Conservation (phyloP, 53 echinoderm and acorn worm species). For the Crossaster papposus region DNA sequence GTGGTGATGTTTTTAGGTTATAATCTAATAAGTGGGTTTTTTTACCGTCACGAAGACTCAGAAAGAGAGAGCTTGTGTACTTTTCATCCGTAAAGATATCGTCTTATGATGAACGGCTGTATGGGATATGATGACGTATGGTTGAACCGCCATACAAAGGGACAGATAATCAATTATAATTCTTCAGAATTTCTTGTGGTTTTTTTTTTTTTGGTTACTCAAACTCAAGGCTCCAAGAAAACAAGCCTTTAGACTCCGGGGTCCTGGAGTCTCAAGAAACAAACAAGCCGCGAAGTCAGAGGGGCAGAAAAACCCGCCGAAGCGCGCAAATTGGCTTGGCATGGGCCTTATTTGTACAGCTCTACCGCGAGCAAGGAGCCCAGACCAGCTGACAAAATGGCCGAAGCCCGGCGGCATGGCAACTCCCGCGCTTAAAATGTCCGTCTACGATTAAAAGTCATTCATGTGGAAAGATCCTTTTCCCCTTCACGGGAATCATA, state of each 20-base stretch:
- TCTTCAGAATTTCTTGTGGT: not conserved
- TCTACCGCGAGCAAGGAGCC: constrained; percentile 44
- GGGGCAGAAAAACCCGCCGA: not conserved
- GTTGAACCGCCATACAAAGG: not conserved
- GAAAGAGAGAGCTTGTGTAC: not conserved
- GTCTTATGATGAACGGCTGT: not conserved
- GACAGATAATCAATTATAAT: constrained; percentile 22
- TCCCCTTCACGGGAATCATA: constrained; percentile 8
- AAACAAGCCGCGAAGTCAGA: constrained; percentile 52
- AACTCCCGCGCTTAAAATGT: constrained; percentile 25
- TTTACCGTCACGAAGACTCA: not conserved
- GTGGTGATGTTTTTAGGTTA: not conserved
- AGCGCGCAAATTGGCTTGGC: constrained; percentile 46
- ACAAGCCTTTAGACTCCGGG: not conserved
- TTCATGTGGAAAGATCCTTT: constrained; percentile 46
- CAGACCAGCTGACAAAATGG: constrained; percentile 57
- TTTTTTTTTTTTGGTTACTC: not conserved
- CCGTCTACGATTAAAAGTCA: constrained; percentile 59
- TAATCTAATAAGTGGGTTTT: not conserved
- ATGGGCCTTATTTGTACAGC: constrained; percentile 51
- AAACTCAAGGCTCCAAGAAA: not conserved
- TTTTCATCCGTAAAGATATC: not conserved
- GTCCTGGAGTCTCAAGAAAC: not conserved
- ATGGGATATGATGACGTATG: not conserved
- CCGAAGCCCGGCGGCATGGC: constrained; percentile 37